These are phyloP conservation scores for Macrochelys suwanniensis DNA, from an alignment of 2,797 vertebrate genomes.

Conservation along the genomic window DNA sequence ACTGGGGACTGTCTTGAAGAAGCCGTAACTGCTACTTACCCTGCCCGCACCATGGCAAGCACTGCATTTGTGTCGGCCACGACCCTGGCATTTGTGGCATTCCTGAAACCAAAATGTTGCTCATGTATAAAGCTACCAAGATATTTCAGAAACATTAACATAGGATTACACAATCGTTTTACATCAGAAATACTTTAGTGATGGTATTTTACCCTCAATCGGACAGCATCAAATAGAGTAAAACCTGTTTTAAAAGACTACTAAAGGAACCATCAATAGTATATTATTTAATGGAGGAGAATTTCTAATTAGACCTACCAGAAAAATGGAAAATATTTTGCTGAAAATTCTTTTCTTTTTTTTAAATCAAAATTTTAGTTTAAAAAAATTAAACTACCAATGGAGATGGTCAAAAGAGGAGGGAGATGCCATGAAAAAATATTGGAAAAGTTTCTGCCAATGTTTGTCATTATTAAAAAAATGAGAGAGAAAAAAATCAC, in stretches of 20 bases:
- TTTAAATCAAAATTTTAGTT: slow-evolving; percentile 41
- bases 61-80: slow-evolving; percentile 78
- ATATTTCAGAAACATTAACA: fast-evolving
- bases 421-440: slow-evolving; percentile 33
- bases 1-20: fast-evolving
- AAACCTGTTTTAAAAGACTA: background rate
- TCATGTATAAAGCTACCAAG: background rate
- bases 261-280: slow-evolving; percentile 41
- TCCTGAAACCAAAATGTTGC: slow-evolving; percentile 45
- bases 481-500: background rate
- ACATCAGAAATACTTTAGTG: background rate
- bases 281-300: slow-evolving; percentile 29
- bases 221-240: background rate
- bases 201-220: background rate
- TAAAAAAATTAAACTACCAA: slow-evolving; percentile 48
- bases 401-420: slow-evolving; percentile 45
- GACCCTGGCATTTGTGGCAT: slow-evolving; percentile 83
- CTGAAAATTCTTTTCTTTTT: background rate
- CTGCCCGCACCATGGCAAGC: slow-evolving; percentile 76
- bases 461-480: background rate
- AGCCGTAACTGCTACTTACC: slow-evolving; percentile 72
- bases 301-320: background rate
- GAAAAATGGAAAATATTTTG: background rate
- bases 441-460: background rate
- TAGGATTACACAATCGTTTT: background rate